Base-by-base conservation (phyloP, 2,113 vertebrate genomes). In the Proteles cristata region DNA sequence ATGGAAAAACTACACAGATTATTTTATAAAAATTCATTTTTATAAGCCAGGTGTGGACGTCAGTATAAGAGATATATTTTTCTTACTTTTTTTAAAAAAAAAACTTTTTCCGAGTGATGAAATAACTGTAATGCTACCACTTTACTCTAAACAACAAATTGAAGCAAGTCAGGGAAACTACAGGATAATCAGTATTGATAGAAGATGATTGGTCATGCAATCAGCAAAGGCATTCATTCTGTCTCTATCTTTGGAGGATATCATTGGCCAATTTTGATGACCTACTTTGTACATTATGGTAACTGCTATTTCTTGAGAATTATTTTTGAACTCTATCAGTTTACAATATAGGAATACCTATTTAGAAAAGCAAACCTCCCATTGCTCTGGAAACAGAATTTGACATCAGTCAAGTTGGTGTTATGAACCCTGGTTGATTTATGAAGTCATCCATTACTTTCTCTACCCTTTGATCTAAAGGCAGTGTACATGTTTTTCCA, bases 241-340 rank as follows among this genome's bases (percentile, higher is more conserved):
- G 79, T 92, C 65, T 69, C 53, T 85, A 50, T 74, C 26, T 90
- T 97, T 74, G 58, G 76, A 97, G 23, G 81, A 81, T 85, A 96
- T 97, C 92, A 96, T 87, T 97, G 97, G 74, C 94, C 97, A 97
- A 66, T 97, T 97, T 94, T 97, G 95, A 92, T 94, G 96, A 93
- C 76, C 71, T 94, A 83, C 61, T 96, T 97, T 95, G 58, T 92
- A 71, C 69, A 77, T 97, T 96, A 96, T 8, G 92, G n/a, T 85
- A 96, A 97, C 87, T 88, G 35, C 80, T 88, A n/a, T 96, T 92
- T 96, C 50, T 86, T 82, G 90, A 90, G 84, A 80, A 97, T 96
- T 88, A 97, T 68, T 95, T 96, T 96, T 97, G 84, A 96, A 93
- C 35, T 92, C 88, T 68, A 61, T 96, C 55, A 53, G 11, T 81